phyloP scores from a whole-genome alignment of 1,140 invertebrate species.

The Cardiocondyla obscurior region DNA sequence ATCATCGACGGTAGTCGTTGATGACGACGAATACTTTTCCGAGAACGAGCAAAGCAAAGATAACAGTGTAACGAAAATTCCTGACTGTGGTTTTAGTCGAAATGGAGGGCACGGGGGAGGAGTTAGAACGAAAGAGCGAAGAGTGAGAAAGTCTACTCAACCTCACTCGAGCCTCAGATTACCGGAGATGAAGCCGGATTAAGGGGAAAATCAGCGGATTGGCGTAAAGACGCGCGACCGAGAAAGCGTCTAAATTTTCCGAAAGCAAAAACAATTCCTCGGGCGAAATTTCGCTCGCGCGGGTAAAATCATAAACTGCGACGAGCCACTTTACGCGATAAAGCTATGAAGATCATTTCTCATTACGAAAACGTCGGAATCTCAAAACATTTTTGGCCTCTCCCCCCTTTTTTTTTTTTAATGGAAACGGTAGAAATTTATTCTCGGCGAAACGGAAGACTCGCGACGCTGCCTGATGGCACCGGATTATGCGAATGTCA shows the following conservation, averaged over 20 bases:
- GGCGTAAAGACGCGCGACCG: background rate
- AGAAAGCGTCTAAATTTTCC: slow-evolving; percentile 11
- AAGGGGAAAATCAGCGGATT: background rate
- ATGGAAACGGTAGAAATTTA: background rate
- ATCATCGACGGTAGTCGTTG: background rate
- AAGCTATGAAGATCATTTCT: background rate
- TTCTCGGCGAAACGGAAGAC: background rate
- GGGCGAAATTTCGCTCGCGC: background rate
- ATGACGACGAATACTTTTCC: background rate
- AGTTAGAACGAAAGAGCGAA: background rate
- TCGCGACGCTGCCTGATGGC: background rate
- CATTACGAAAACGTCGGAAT: background rate
- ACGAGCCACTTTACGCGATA: background rate
- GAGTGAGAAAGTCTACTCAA: background rate
- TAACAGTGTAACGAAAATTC: background rate
- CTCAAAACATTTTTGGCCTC: too few species aligned
- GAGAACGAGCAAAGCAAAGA: background rate
- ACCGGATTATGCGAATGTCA: background rate
- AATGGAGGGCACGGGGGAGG: background rate
- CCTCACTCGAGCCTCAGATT: background rate
- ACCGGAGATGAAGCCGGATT: slow-evolving; percentile 12
- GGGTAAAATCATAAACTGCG: slow-evolving; percentile 7
- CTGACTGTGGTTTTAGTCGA: background rate
- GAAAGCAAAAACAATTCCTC: slow-evolving; percentile 20
- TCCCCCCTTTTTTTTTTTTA: slow-evolving; percentile 1